phyloP scores from a whole-genome alignment of 2,888 invertebrate species.

The Aelia acuminata region DNA sequence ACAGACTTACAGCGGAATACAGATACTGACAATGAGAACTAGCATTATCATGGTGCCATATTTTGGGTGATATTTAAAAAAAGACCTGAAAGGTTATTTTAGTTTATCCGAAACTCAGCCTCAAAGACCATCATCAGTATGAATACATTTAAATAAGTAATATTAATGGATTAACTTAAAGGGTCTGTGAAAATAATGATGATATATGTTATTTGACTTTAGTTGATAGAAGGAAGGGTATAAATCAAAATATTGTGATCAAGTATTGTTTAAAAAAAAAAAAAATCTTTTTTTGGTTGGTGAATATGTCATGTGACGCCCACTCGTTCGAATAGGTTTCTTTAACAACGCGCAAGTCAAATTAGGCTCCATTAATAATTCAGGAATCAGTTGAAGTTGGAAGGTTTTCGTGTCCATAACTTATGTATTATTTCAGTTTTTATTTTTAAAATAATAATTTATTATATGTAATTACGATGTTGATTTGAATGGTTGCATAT shows the following conservation, averaged over 20 bases:
- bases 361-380: not conserved
- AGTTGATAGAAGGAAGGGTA: not conserved
- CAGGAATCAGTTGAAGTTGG: not conserved
- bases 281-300: not conserved
- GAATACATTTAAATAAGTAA: too few species aligned
- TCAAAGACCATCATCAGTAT: too few species aligned
- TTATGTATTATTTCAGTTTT: not conserved
- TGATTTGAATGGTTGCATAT: too few species aligned
- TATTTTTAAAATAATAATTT: not conserved
- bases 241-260: not conserved
- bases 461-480: too few species aligned
- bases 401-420: not conserved
- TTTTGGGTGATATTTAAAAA: too few species aligned
- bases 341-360: not conserved
- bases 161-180: not conserved
- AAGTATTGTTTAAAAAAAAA: not conserved
- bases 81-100: too few species aligned
- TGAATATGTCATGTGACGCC: not conserved
- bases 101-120: too few species aligned
- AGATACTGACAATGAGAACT: too few species aligned
- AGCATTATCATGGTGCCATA: too few species aligned
- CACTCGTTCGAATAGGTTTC: not conserved
- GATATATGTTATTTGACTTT: not conserved
- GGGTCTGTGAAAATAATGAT: not conserved
- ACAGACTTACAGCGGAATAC: too few species aligned